phyloP scores from a whole-genome alignment of 2,888 invertebrate species.

The Calliscelio sp. region DNA sequence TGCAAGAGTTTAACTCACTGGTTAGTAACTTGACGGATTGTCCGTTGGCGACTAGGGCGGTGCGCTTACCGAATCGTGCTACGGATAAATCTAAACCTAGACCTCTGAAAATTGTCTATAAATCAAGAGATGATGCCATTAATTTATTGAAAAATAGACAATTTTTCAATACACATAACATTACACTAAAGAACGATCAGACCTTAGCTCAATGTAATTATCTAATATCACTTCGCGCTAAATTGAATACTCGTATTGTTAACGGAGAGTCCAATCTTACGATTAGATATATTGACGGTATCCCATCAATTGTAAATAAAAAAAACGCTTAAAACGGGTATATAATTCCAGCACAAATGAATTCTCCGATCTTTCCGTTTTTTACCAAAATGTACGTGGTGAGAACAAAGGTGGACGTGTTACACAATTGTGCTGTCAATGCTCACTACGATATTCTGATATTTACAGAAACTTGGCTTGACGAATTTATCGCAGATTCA shows the following conservation, averaged over 20 bases:
- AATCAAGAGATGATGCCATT: not conserved
- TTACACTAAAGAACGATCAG: not conserved
- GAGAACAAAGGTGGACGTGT: not conserved
- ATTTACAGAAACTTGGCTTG: not conserved
- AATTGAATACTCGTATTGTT: not conserved
- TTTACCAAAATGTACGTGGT: not conserved
- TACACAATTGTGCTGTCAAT: not conserved
- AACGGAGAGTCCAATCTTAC: not conserved
- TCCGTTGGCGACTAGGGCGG: too few relatives aligned
- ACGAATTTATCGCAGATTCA: not conserved
- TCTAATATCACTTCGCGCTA: not conserved
- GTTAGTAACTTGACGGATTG: too few relatives aligned
- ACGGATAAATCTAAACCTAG: too few relatives aligned
- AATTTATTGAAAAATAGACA: not conserved
- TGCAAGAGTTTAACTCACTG: too few relatives aligned
- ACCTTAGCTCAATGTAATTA: not conserved
- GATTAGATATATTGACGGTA: too few relatives aligned
- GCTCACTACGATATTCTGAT: not conserved
- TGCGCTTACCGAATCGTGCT: too few relatives aligned
- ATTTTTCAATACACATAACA: not conserved
- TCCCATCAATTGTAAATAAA: too few relatives aligned
- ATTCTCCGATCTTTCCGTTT: not conserved
- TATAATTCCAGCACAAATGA: not conserved
- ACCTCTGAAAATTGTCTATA: not conserved
- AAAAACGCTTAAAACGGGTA: not conserved